Evolutionary conservation across 2,797 vertebrate genomes (phyloP), one percentile per base, ranked within the genome.

Genomic region (Pipistrellus pygmaeus): DNA sequence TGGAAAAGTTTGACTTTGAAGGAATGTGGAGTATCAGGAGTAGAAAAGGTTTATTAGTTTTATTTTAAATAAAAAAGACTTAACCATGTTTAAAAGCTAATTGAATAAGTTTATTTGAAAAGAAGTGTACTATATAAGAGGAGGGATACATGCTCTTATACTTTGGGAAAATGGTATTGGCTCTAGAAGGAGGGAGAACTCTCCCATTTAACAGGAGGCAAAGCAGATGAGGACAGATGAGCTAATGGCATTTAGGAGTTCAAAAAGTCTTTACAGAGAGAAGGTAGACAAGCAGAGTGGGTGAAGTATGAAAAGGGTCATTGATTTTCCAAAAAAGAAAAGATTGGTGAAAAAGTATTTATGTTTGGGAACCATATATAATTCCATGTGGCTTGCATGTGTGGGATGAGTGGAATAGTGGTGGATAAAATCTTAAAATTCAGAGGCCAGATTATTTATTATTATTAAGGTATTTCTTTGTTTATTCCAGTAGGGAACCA

Each of bases 31-130:
- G 30, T 35, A 68, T 75, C 6, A 66, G n/a, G 23, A 15, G 13
- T 57, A 72, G 66, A 57, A 69, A 6, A 38, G 27, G 6, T 88
- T 75, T 86, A 12, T 73, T 85, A 41, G 38, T 82, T 85, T 53
- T 68, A 27, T 64, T 93, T 93, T 80, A 83, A 88, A 23, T 77
- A 44, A 62, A 57, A 68, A 64, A 85, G 32, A 51, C 35, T 85
- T 71, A 10, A 4, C 83, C 44, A 44, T 86, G 41, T 84, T 88
- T 85, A 55, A 86, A 83, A 68, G 32, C 60, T 53, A 32, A 55
- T 77, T 62, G 32, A 88, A 25, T 35, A 57, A 20, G 66, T 90
- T 3, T 25, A 35, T 82, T 69, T 57, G 57, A 78, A 38, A 77
- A 20, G 38, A 81, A 72, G 3, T 55, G 4, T 21, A 76, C 18